These are phyloP conservation scores for Orbicella faveolata DNA, from an alignment of 64 coral and sea anemone genomes.

Conservation along the genomic window DNA sequence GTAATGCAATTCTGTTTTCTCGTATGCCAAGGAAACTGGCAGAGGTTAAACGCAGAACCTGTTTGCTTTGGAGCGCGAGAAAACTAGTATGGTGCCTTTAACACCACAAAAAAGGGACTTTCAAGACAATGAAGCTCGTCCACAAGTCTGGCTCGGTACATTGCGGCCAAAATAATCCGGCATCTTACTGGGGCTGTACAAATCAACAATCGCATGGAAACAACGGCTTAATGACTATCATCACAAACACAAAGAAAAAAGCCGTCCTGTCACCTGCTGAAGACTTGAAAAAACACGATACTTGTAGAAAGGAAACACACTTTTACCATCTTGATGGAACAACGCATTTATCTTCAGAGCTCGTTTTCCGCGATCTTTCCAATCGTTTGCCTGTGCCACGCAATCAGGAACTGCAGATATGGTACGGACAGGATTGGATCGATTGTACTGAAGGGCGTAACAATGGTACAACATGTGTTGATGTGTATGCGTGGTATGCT, in stretches of 20 bases:
- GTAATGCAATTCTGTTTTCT: too few species aligned
- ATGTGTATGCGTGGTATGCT: too few species aligned
- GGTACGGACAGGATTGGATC: too few species aligned
- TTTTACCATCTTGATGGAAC: background rate
- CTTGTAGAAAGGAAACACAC: background rate
- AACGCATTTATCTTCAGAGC: background rate
- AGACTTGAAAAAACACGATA: background rate
- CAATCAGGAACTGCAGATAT: too few species aligned
- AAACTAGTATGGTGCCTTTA: conserved; percentile 4
- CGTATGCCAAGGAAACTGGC: conserved; percentile 28
- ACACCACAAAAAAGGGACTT: conserved; percentile 5
- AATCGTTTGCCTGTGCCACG: too few species aligned
- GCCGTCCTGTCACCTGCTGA: background rate
- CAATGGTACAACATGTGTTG: too few species aligned
- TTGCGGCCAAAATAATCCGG: background rate
- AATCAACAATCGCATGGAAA: background rate
- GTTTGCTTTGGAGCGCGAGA: conserved; percentile 13
- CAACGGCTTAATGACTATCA: background rate
- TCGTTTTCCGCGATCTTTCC: background rate
- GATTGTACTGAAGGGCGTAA: too few species aligned
- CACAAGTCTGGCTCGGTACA: background rate
- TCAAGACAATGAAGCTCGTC: conserved; percentile 55
- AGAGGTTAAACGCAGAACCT: conserved; percentile 20
- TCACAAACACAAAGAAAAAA: background rate
- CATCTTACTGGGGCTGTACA: background rate